phyloP scores from a whole-genome alignment of 2,113 vertebrate species.

The Trochalopteron elliotii region DNA sequence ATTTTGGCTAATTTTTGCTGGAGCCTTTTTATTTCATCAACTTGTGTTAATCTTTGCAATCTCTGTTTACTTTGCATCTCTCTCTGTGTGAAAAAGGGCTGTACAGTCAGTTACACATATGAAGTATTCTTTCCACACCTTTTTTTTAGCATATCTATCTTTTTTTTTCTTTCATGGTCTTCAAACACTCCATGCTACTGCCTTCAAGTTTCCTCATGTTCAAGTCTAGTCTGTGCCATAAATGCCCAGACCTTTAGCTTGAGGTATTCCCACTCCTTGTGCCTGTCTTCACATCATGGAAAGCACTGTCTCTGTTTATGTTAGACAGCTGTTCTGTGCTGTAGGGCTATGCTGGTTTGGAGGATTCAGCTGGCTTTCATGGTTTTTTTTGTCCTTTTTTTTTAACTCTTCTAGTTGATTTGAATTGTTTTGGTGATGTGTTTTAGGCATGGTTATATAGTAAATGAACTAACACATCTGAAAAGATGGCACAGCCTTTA shows the following conservation, averaged over 20 bases:
- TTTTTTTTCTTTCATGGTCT: not conserved
- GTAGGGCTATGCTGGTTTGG: not conserved
- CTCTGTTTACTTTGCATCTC: not conserved
- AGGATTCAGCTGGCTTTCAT: not conserved
- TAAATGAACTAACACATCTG: not conserved
- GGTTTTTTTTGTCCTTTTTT: not conserved
- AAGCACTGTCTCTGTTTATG: accelerated
- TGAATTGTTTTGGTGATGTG: not conserved
- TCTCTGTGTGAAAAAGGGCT: not conserved
- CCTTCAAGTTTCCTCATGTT: not conserved
- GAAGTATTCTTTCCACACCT: not conserved
- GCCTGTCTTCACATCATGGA: not conserved
- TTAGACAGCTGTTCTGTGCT: not conserved
- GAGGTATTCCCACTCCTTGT: not conserved
- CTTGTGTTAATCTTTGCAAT: not conserved
- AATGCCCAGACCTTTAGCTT: not conserved
- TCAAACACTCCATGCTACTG: not conserved
- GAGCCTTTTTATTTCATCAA: not conserved
- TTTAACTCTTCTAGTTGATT: not conserved
- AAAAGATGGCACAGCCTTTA: not conserved
- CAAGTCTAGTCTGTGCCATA: not conserved
- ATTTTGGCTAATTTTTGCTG: not conserved
- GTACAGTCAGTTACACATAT: not conserved
- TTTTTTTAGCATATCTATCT: not conserved
- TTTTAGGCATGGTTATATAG: not conserved